Conservation (phyloP, 2,113 vertebrate species). For the Hyperopisus bebe region DNA sequence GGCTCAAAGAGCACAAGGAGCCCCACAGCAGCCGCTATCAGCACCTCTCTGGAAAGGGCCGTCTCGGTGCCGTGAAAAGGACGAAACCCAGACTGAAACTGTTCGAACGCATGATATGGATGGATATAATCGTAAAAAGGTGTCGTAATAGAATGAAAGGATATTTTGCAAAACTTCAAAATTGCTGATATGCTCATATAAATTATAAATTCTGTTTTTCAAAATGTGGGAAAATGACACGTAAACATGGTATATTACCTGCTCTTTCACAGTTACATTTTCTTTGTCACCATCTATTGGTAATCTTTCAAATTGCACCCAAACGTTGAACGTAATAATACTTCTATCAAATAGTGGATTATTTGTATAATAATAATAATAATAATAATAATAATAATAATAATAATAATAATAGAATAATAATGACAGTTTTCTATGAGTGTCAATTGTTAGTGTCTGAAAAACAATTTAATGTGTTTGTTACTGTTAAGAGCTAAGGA, state of each 20-base stretch:
- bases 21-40: too few species aligned
- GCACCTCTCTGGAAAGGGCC: too few species aligned
- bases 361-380: not conserved
- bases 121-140: not conserved
- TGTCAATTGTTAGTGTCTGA: not conserved
- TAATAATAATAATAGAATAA: not conserved
- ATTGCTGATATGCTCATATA: not conserved
- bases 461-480: not conserved
- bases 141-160: not conserved
- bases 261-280: not conserved
- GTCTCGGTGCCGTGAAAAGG: not conserved
- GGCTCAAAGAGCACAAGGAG: too few species aligned
- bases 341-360: not conserved
- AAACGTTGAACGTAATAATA: not conserved
- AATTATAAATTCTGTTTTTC: not conserved
- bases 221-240: not conserved
- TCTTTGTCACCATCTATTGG: constrained; percentile 4
- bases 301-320: not conserved
- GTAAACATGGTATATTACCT: not conserved
- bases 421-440: not conserved
- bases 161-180: not conserved
- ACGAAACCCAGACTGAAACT: not conserved
- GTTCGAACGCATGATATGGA: not conserved
- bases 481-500: not conserved
- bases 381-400: not conserved